Evolutionary conservation across 2,797 vertebrate species (phyloP).

Genomic region (Karalla daura): DNA sequence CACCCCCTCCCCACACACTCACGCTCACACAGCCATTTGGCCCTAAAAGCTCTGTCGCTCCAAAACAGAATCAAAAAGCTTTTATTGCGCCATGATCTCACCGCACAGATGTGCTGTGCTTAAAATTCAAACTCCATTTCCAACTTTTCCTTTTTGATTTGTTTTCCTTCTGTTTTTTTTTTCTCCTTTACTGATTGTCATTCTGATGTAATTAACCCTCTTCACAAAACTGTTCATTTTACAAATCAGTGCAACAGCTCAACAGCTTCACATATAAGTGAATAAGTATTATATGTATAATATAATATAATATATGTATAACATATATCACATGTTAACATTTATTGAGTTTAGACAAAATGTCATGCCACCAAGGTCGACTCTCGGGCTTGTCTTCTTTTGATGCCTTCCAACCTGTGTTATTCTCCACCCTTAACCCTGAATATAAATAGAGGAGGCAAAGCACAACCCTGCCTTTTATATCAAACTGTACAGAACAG

Average conservation of each 20-base stretch:
- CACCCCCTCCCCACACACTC: neutral
- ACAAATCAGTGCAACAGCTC: neutral
- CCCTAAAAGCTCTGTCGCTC: slow-evolving; percentile 55
- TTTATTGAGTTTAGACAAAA: too few relatives aligned
- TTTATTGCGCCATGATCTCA: slow-evolving; percentile 57
- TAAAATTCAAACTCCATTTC: slow-evolving; percentile 13
- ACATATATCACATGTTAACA: too few relatives aligned
- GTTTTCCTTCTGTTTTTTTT: neutral
- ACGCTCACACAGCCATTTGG: slow-evolving; percentile 33
- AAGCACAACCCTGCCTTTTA: too few relatives aligned
- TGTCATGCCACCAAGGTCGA: too few relatives aligned
- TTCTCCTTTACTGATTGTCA: neutral
- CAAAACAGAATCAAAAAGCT: slow-evolving; percentile 53
- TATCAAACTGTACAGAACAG: too few relatives aligned
- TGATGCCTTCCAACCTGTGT: too few relatives aligned
- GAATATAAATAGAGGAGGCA: too few relatives aligned
- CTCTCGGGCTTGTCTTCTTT: too few relatives aligned
- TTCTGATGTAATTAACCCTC: neutral
- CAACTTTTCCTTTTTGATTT: slow-evolving; percentile 8
- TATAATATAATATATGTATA: too few relatives aligned
- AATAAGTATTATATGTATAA: too few relatives aligned
- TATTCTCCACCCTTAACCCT: too few relatives aligned
- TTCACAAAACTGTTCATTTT: neutral
- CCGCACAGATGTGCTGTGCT: slow-evolving; percentile 59
- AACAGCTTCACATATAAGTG: neutral